These are phyloP conservation scores for Bolinopsis microptera DNA, from an alignment of 37 sponge, comb jelly and placozoan genomes.

Conservation along the genomic window DNA sequence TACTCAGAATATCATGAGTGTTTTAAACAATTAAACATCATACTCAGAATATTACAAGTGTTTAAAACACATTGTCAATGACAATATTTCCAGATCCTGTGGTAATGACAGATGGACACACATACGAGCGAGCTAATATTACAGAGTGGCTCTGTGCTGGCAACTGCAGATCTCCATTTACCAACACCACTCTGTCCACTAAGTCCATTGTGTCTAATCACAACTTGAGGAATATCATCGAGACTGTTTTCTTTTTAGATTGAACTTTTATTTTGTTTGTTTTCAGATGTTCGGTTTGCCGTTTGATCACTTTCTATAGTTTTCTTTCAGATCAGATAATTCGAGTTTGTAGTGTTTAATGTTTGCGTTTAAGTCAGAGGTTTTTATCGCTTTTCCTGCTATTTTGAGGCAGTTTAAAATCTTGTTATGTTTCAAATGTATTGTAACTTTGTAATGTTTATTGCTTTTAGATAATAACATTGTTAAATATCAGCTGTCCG, in stretches of 20 bases:
- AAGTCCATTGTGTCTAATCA: slow-evolving; percentile 39
- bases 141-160: slow-evolving; percentile 46
- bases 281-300: too few species aligned
- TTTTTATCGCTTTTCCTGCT: background rate
- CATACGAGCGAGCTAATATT: slow-evolving; percentile 52
- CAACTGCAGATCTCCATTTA: background rate
- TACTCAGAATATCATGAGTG: too few species aligned
- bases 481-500: too few species aligned
- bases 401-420: too few species aligned
- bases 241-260: slow-evolving; percentile 24
- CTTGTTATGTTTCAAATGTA: too few species aligned
- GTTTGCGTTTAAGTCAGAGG: background rate
- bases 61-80: too few species aligned
- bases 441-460: too few species aligned
- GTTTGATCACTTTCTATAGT: background rate
- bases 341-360: background rate
- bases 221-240: slow-evolving; percentile 32
- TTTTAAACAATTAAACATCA: too few species aligned
- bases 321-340: background rate
- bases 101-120: slow-evolving; percentile 47
- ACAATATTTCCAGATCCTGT: slow-evolving; percentile 35
- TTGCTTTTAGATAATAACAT: too few species aligned
- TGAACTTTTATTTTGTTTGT: too few species aligned
- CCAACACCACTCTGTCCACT: slow-evolving; percentile 47
- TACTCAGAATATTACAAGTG: too few species aligned